Conservation (phyloP, 2,113 vertebrate species). For the Sander lucioperca region DNA sequence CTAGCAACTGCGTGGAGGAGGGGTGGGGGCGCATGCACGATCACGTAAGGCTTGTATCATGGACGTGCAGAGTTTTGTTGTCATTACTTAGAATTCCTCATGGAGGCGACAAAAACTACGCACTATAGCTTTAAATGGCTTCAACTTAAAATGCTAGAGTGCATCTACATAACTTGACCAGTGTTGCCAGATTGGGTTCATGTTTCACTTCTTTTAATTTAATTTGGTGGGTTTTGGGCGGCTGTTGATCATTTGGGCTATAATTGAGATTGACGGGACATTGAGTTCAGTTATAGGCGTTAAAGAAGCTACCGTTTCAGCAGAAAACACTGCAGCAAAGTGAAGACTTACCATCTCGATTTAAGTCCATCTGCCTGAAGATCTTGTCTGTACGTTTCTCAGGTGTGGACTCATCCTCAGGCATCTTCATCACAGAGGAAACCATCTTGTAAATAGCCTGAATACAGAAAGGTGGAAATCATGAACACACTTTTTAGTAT, state of each 20-base stretch:
- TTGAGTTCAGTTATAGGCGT: neutral
- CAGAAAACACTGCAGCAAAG: neutral
- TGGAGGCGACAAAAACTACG: too few relatives aligned
- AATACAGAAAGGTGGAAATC: conserved; percentile 1
- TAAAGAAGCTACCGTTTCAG: neutral
- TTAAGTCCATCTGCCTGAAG: conserved; percentile 99
- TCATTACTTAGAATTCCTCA: too few relatives aligned
- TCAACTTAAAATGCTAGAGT: neutral
- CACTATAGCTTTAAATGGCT: neutral
- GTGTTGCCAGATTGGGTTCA: neutral
- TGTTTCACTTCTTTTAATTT: neutral
- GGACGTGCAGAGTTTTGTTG: too few relatives aligned
- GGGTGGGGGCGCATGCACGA: too few relatives aligned
- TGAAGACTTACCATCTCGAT: conserved; percentile 91
- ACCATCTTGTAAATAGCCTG: conserved; percentile 99
- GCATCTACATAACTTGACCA: neutral
- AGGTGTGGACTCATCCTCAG: conserved; percentile 97
- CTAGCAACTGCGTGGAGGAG: too few relatives aligned
- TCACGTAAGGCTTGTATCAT: too few relatives aligned
- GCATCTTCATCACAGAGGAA: conserved; percentile 99
- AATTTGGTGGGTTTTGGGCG: neutral
- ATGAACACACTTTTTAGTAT: neutral
- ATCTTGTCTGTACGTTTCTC: conserved; percentile 99
- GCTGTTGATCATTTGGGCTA: neutral
- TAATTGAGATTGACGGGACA: neutral